Conservation (phyloP, 2,888 invertebrate genomes). For the Helicoverpa assulta region DNA sequence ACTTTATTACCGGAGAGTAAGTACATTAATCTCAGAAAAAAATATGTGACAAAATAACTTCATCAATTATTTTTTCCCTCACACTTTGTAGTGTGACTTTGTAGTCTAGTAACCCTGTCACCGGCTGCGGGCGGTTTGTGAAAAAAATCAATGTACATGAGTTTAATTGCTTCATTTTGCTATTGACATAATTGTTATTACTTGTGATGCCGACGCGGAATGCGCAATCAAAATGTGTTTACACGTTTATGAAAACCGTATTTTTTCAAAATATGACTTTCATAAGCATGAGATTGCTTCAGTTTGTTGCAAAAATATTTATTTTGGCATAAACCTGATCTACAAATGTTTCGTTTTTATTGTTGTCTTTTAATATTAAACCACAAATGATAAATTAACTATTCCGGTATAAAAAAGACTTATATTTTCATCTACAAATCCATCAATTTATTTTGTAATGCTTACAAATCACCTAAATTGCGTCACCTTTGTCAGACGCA, state of each 20-base stretch:
- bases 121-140: slow-evolving; percentile 63
- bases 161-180: slow-evolving; percentile 70
- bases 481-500: not conserved
- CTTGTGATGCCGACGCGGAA: slow-evolving; percentile 47
- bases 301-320: slow-evolving; percentile 35
- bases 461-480: not conserved
- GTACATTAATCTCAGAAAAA: too few species aligned
- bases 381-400: too few species aligned
- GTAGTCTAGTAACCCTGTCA: slow-evolving; percentile 24
- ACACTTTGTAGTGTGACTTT: too few species aligned
- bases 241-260: slow-evolving; percentile 47
- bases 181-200: slow-evolving; percentile 69
- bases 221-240: slow-evolving; percentile 52
- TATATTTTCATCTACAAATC: too few species aligned
- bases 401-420: too few species aligned
- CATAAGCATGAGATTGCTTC: slow-evolving; percentile 28
- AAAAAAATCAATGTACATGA: slow-evolving; percentile 57
- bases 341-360: slow-evolving; percentile 1
- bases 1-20: not conserved
- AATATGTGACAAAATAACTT: too few species aligned
- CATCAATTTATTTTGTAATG: not conserved
- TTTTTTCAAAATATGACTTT: slow-evolving; percentile 44
- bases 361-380: not conserved
- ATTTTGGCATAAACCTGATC: slow-evolving; percentile 15
- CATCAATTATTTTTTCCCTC: too few species aligned